These are phyloP conservation scores for Nanorana parkeri DNA, from an alignment of 2,113 vertebrate genomes.

Conservation along the genomic window DNA sequence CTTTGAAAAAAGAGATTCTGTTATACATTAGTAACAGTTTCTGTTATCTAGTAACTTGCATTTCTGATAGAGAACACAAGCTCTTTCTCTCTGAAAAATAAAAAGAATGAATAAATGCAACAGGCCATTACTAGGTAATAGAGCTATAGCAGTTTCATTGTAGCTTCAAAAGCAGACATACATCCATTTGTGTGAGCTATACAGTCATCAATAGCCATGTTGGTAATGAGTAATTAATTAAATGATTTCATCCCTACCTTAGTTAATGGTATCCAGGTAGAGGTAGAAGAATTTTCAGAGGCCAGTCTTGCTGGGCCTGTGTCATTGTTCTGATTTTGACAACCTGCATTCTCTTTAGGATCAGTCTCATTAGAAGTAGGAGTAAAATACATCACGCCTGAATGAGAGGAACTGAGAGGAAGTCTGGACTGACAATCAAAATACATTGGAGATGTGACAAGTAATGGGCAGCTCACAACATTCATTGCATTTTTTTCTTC, in stretches of 20 bases:
- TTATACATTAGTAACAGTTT: no score
- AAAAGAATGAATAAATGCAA: no score
- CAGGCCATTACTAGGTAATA: no score
- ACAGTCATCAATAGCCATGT: no score
- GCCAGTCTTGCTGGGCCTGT: constrained; percentile 92
- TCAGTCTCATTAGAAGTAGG: constrained; percentile 95
- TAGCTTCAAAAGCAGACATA: no score
- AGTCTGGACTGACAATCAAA: constrained; percentile 99
- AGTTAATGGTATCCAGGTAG: constrained; percentile 98
- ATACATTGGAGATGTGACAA: constrained; percentile 98
- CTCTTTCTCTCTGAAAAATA: no score
- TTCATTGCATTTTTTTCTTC: constrained; percentile 99
- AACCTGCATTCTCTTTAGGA: constrained; percentile 94
- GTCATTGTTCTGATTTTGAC: constrained; percentile 97
- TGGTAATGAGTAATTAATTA: not conserved
- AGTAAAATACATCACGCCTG: constrained; percentile 99
- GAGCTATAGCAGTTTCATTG: no score
- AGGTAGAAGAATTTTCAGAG: constrained; percentile 85
- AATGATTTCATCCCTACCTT: constrained; percentile 88
- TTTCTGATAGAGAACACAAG: no score
- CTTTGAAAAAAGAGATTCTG: no score
- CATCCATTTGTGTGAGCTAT: no score
- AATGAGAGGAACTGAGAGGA: constrained; percentile 97
- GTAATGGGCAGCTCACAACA: constrained; percentile 97
- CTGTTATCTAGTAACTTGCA: no score